Conservation (phyloP, 1,140 invertebrate species). For the Tigriopus japonicus region DNA sequence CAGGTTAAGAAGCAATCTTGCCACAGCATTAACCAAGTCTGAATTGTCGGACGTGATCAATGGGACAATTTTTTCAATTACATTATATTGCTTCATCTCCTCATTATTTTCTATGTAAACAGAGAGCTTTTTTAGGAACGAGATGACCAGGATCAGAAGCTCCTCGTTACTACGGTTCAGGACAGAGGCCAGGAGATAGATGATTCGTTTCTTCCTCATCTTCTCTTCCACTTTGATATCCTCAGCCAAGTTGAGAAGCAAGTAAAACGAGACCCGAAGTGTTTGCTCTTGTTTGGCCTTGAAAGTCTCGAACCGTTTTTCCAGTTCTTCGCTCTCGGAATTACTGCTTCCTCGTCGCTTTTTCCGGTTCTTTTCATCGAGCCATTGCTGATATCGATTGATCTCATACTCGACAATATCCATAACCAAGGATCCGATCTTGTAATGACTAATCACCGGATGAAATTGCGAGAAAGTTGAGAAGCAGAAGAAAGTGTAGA, state of each 20-base stretch:
- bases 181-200: conserved; percentile 64
- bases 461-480: conserved; percentile 93
- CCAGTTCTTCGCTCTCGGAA: conserved; percentile 41
- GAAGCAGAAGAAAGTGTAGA: conserved; percentile 93
- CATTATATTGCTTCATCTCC: conserved; percentile 47
- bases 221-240: conserved; percentile 83
- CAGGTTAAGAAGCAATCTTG: conserved; percentile 81
- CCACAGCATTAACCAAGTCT: conserved; percentile 65
- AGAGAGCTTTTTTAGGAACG: conserved; percentile 85
- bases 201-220: conserved; percentile 84
- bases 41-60: conserved; percentile 28
- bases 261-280: conserved; percentile 47
- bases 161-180: conserved; percentile 70
- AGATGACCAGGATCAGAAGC: conserved; percentile 71
- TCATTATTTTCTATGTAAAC: conserved; percentile 88
- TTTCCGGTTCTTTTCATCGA: conserved; percentile 54
- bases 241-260: conserved; percentile 84
- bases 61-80: conserved; percentile 33
- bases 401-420: conserved; percentile 88
- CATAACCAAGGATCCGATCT: conserved; percentile 86
- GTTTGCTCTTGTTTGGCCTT: conserved; percentile 19
- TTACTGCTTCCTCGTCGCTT: conserved; percentile 14
- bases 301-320: conserved; percentile 64
- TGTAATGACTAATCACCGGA: conserved; percentile 68
- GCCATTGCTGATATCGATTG: conserved; percentile 77